Base-by-base conservation (phyloP, 2,113 vertebrate species). In the Nansenia antarctica region DNA sequence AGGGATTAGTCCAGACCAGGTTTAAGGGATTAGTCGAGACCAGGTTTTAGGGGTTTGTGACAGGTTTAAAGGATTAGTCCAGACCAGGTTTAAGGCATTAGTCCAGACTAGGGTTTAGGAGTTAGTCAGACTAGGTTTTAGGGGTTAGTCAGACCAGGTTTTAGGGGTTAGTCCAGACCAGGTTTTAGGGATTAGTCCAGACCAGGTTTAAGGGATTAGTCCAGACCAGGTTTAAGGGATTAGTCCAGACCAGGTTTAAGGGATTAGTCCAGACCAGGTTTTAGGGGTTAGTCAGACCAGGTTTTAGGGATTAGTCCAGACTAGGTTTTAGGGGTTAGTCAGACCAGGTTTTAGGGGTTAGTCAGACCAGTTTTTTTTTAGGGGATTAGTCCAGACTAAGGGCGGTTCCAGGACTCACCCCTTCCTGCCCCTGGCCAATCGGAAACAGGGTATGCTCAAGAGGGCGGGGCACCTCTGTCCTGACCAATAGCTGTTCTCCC, bases 401-500 rank as follows among this genome's bases (percentile, higher is more conserved):
- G 66, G 34, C 47, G 31, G 72, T 66, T 60, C 62, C 58, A 39
- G 74, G 63, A 92, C 89, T 92, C 91, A 91, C 91, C 89, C 85
- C 82, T 53, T 86, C 65, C 64, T 76, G 73, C 77, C 78, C 82
- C 77, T 72, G 60, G 72, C 71, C 45, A 12, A 18, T 29, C 5
- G 34, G 45, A 45, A 22, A 42, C 18, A 58, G 64, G 61, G 52
- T 30, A 57, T 85, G 79, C 73, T 81, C 85, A 63, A 66, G 67
- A 37, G 71, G 72, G 65, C 47, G 70, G 65, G 79, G 80, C 74
- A 78, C 77, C 65, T 81, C 73, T 70, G 76, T 81, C 81, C 69
- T 82, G 81, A 91, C 70, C 82, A 85, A 82, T 55, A 90, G 71
- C 70, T 90, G 77, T 64, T 85, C 82, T 82, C 88, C 89, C 91